These are phyloP conservation scores for Cantharis lateralis DNA, from an alignment of 2,888 invertebrate genomes.

Conservation along the genomic window DNA sequence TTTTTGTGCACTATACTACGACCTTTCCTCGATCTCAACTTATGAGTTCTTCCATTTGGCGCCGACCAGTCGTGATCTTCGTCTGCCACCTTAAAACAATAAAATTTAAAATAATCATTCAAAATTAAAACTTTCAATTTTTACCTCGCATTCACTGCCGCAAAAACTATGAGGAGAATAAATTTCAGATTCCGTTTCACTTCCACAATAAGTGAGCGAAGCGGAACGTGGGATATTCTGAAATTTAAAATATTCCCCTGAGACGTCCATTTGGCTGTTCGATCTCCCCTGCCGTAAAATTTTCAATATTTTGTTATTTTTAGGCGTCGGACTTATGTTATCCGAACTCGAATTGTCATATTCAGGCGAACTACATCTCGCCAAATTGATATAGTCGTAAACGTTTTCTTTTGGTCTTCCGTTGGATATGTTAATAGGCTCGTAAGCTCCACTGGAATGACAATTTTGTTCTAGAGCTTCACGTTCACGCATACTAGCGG, in stretches of 20 bases:
- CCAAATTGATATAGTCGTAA: conserved; percentile 68
- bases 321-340: conserved; percentile 51
- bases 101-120: not conserved
- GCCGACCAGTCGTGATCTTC: conserved; percentile 59
- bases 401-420: conserved; percentile 60
- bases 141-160: conserved; percentile 61
- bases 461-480: conserved; percentile 58
- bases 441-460: conserved; percentile 42
- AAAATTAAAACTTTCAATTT: conserved; percentile 2
- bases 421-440: conserved; percentile 44
- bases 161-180: conserved; percentile 83
- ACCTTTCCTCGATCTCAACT: conserved; percentile 75
- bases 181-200: conserved; percentile 83
- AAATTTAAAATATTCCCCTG: conserved; percentile 65
- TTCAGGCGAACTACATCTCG: conserved; percentile 70
- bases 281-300: conserved; percentile 56
- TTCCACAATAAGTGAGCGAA: conserved; percentile 80
- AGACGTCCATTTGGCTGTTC: conserved; percentile 59
- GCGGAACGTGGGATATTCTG: conserved; percentile 64
- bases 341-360: conserved; percentile 67
- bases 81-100: conserved; percentile 54
- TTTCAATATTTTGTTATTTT: conserved; percentile 50
- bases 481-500: conserved; percentile 83
- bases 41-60: conserved; percentile 54
- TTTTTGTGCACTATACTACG: conserved; percentile 83